phyloP scores from a whole-genome alignment of 2,888 invertebrate species.

The Cenopis cana region DNA sequence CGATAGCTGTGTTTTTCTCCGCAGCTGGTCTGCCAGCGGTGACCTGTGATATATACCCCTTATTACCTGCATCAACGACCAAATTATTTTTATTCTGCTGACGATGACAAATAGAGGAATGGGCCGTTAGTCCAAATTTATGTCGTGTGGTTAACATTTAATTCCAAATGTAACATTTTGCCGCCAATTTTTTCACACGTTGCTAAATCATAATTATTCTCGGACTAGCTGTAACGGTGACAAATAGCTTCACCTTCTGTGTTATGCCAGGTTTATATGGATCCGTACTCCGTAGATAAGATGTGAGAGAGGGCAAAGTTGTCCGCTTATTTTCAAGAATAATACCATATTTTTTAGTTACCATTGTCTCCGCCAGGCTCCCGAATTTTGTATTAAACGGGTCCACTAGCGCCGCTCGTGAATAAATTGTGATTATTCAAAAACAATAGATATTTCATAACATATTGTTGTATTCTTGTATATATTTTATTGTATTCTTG shows the following conservation, averaged over 20 bases:
- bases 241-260: conserved; percentile 4
- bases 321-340: too few species aligned
- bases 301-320: too few species aligned
- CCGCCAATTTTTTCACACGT: conserved; percentile 21
- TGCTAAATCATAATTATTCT: conserved; percentile 26
- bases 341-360: too few species aligned
- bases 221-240: conserved; percentile 6
- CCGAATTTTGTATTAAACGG: too few species aligned
- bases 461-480: too few species aligned
- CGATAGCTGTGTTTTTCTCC: neutral
- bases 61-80: conserved; percentile 1
- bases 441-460: too few species aligned
- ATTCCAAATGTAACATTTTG: conserved; percentile 25
- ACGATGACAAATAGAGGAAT: conserved; percentile 22
- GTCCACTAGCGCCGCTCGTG: too few species aligned
- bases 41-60: neutral
- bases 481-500: too few species aligned
- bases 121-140: conserved; percentile 24
- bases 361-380: too few species aligned
- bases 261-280: neutral
- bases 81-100: conserved; percentile 13
- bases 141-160: conserved; percentile 24
- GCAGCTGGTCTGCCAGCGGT: neutral
- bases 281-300: neutral
- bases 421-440: too few species aligned